Evolutionary conservation across 92 coral and sea anemone species (phyloP), one percentile per base, ranked within the genome.

Genomic region (Umimayanthus chanpuru): DNA sequence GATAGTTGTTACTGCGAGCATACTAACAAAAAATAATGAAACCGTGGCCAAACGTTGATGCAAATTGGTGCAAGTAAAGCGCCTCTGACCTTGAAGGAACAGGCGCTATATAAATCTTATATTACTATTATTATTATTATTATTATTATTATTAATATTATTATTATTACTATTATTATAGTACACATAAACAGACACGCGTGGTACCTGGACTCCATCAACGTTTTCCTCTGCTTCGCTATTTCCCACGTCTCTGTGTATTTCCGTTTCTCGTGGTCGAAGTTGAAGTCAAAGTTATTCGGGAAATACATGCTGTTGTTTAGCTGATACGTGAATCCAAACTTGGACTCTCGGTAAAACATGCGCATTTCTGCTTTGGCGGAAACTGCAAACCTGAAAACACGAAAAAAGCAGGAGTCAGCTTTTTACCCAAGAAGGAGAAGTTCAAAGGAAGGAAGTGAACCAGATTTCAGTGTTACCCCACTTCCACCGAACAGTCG

Each of bases 341-440:
- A 74, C 12, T 78, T 85, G 67, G 86, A 40, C 15, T 66, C 85
- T 14, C 91, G 88, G 77, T 82, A 91, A 56, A 87, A 91, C 88
- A 88, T 25, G 41, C 75, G 65, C 72, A 81, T 53, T n/a, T 68
- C 77, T 21, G 75, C 81, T 43, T 76, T 49, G 0, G 71, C 73
- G 39, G 77, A 75, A 18, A 81, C 85, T 26, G 85, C 85, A 30
- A 87, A 49, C 41, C 93, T 91, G 80, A 39, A 86, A 81, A 5
- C 16, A 39, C 3, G 29, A 82, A 65, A 56, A n/a, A 38, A 39
- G 2, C 14, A 6, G 4, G 18, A 44, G 56, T 44, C 7, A 41
- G 58, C n/a, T 26, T 43, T 77, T n/a, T 49, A 20, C 71, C 38
- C 25, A 61, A 39, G 47, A 4, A 18, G 20, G 2, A 11, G 3